Conservation (phyloP, 2,113 vertebrate species). For the Clarias magur region DNA sequence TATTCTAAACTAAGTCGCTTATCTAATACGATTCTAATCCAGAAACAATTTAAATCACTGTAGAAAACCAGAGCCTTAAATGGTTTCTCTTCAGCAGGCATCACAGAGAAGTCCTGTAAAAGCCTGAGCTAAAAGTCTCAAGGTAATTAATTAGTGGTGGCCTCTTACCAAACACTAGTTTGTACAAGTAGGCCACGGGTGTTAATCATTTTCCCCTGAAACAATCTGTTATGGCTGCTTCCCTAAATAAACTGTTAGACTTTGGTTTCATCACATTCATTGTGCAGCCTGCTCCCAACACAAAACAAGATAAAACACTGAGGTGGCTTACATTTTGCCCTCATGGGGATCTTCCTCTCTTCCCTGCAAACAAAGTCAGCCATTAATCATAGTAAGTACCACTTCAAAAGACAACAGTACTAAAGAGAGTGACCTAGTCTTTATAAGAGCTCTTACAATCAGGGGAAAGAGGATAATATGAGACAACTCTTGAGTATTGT, state of each 20-base stretch:
- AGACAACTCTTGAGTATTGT: background rate
- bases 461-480: background rate
- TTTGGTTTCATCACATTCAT: constrained; percentile 22
- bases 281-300: constrained; percentile 10
- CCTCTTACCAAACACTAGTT: constrained; percentile 6
- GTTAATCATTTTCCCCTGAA: constrained; percentile 35
- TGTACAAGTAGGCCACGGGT: constrained; percentile 19
- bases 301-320: constrained; percentile 23
- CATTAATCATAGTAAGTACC: constrained; percentile 33
- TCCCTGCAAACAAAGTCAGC: constrained; percentile 72
- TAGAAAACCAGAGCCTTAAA: constrained; percentile 16
- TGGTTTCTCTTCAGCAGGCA: background rate
- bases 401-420: background rate
- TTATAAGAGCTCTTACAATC: constrained; percentile 17
- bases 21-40: background rate
- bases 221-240: constrained; percentile 1
- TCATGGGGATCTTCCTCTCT: constrained; percentile 99
- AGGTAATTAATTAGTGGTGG: constrained; percentile 44
- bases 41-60: background rate
- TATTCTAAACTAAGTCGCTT: background rate
- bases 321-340: constrained; percentile 93
- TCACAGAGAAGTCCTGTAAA: constrained; percentile 1
- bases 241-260: constrained; percentile 29
- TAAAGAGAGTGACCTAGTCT: constrained; percentile 8
- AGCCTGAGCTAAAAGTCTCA: constrained; percentile 18